A percentile compares a stretch with the other conserved stretches of the same genome.
Evolutionary conservation across 2,113 vertebrate species (phyloP).

Genomic region (Alces alces): DNA sequence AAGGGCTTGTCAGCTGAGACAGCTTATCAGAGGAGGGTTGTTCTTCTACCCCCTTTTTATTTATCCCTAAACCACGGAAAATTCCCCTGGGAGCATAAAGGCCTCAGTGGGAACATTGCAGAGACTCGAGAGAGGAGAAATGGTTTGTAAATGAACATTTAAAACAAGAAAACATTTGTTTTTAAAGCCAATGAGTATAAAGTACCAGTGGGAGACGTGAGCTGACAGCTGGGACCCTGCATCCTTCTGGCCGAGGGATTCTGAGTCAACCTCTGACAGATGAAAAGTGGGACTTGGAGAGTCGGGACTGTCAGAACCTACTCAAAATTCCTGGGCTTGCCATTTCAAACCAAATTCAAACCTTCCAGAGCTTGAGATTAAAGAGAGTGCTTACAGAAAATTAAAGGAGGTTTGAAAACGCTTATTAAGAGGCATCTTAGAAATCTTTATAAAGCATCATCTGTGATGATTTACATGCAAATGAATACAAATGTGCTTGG

Average conservation of each 20-base stretch:
- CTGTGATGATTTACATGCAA: slow-evolving; percentile 76
- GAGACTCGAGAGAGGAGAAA: slow-evolving; percentile 61
- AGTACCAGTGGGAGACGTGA: slow-evolving; percentile 63
- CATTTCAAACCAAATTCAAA: slow-evolving; percentile 67
- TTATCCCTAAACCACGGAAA: slow-evolving; percentile 54
- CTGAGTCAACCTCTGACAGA: slow-evolving; percentile 47
- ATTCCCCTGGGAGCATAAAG: not conserved
- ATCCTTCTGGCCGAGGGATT: slow-evolving; percentile 41
- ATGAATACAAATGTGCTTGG: slow-evolving; percentile 70
- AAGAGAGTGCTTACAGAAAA: slow-evolving; percentile 71
- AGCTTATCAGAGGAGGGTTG: slow-evolving; percentile 56
- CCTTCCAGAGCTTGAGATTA: slow-evolving; percentile 58
- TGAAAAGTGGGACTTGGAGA: slow-evolving; percentile 57
- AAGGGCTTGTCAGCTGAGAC: slow-evolving; percentile 36
- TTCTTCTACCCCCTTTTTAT: slow-evolving; percentile 43
- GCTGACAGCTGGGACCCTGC: slow-evolving; percentile 54
- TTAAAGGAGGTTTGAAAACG: slow-evolving; percentile 69
- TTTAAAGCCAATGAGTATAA: slow-evolving; percentile 62
- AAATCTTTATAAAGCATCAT: slow-evolving; percentile 69
- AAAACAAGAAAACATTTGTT: slow-evolving; percentile 75
- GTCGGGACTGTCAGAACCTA: slow-evolving; percentile 57
- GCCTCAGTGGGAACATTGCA: slow-evolving; percentile 59
- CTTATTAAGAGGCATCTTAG: slow-evolving; percentile 72
- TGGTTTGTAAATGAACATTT: slow-evolving; percentile 72
- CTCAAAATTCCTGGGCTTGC: slow-evolving; percentile 60